Base-by-base conservation (phyloP, 1,140 invertebrate species). In the Brachionus angularis region DNA sequence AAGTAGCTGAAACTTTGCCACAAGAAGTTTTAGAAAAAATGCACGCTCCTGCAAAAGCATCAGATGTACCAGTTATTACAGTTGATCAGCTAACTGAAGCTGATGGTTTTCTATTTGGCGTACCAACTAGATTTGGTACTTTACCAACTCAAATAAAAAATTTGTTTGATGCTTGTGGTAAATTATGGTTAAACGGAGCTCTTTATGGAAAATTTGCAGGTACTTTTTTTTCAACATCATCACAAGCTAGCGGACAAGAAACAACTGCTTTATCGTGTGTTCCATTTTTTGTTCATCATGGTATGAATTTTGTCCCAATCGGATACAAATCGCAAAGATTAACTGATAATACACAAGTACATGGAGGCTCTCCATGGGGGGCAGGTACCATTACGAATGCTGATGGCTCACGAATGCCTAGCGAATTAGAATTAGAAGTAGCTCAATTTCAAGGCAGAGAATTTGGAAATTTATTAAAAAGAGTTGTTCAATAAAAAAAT, bases 191-290 rank as follows among this genome's bases (percentile, higher is more conserved):
- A 4, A 50, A 8, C 8, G 67, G 33, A 27, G 67, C 67, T 5
- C 23, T 70, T n/a, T 50, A 50, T 50, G 67, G 47, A 5, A 70
- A 70, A 42, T 70, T 50, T 50, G 67, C 34, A 33, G 67, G 67
- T 10, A n/a, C 10, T 8, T 70, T 70, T 34, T 70, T 70, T 53
- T 70, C 67, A 50, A 52, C 67, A 25, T 18, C 67, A 27, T n/a
- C 18, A n/a, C 47, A 44, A 39, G 47, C n/a, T 23, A 29, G 46
- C 3, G 67, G 67, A 5, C 67, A 70, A 52, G 67, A 70, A 52
- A 70, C 67, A 39, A 70, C 67, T 27, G 67, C 67, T 27, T 46
- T 70, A 14, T 52, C 67, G n/a, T 70, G 67, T 70, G 29, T 70
- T 12, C 67, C 67, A 39, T 70, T 70, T 52, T 70, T 70, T 70